Base-by-base conservation (phyloP, 2,888 invertebrate species). In the Octodonta nipae region DNA sequence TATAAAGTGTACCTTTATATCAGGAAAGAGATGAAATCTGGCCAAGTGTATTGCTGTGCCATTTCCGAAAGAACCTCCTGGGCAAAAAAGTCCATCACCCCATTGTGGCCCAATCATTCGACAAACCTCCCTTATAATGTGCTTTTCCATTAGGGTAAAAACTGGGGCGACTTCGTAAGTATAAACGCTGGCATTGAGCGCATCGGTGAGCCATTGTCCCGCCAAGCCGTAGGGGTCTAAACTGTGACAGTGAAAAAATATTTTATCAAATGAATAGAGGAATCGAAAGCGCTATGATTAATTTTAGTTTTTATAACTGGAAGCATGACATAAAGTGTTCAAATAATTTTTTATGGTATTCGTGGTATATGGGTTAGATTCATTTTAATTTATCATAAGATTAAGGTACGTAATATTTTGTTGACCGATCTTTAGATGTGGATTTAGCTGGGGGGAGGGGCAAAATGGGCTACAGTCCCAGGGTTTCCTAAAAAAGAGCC, bases 141-240 rank as follows among this genome's bases (percentile, higher is more conserved):
- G 53, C 28, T 56, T 55, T 46, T 70, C 70, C 65, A 70, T 64
- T 8, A 70, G 46, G 4, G 67, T 66, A 45, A 70, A 67, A 15
- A 70, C 68, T 6, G 70, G 69, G 13, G 69, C 66, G 7, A 70
- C 69, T 53, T 71, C 70, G 48, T 69, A 71, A 2, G 71, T 71
- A 43, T 69, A 69, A 2, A 67, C 61, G 32, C 67, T 67, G 15
- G 64, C 60, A 44, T 68, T 69, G 22, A 69, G 46, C 2, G 65
- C 60, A 39, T 67, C 65, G 2, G 67, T 65, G 26, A 66, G 51
- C 64, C 67, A 66, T 51, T 69, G 68, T 11, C 63, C 68, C 14
- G 63, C 64, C 36, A 68, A 52, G 8, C 68, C 69, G 40, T 67
- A 68, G 1, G 67, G 66, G 51, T 69, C 68, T 44, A 68, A 49